These are phyloP conservation scores for Hemiscyllium ocellatum DNA, from an alignment of 2,113 vertebrate genomes.

Conservation along the genomic window DNA sequence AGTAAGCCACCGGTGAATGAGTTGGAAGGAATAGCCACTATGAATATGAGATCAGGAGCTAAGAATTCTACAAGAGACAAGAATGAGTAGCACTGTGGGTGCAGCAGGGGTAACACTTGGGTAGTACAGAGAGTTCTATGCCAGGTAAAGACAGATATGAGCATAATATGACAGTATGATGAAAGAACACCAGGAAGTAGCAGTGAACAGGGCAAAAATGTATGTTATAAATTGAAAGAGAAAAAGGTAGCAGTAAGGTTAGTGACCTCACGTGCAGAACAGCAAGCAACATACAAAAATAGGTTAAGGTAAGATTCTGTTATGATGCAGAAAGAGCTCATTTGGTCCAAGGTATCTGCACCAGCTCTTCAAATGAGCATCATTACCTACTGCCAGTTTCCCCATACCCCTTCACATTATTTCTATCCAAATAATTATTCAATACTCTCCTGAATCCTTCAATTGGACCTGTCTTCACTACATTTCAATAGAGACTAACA, in stretches of 20 bases:
- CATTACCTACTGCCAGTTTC: too few relatives aligned
- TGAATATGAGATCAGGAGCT: neutral
- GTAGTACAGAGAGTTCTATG: neutral
- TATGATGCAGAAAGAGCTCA: too few relatives aligned
- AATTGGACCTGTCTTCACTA: too few relatives aligned
- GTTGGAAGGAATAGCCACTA: neutral
- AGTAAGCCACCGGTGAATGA: neutral
- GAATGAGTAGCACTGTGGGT: neutral
- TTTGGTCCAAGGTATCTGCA: too few relatives aligned
- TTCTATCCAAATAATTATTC: too few relatives aligned
- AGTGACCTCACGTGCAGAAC: neutral
- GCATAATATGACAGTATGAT: neutral
- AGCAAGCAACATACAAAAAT: neutral
- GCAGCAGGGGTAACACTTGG: neutral
- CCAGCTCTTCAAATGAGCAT: too few relatives aligned
- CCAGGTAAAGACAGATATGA: neutral
- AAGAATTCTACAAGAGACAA: neutral
- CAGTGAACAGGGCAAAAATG: neutral
- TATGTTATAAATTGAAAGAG: neutral
- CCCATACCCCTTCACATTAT: too few relatives aligned
- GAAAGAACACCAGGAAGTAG: neutral
- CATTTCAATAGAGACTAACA: neutral
- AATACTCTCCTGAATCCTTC: too few relatives aligned
- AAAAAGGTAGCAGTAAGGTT: neutral
- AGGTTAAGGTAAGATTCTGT: neutral